Evolutionary conservation across 1,140 invertebrate species (phyloP), one percentile per base, ranked within the genome.

Genomic region (Drosophila tristis): DNA sequence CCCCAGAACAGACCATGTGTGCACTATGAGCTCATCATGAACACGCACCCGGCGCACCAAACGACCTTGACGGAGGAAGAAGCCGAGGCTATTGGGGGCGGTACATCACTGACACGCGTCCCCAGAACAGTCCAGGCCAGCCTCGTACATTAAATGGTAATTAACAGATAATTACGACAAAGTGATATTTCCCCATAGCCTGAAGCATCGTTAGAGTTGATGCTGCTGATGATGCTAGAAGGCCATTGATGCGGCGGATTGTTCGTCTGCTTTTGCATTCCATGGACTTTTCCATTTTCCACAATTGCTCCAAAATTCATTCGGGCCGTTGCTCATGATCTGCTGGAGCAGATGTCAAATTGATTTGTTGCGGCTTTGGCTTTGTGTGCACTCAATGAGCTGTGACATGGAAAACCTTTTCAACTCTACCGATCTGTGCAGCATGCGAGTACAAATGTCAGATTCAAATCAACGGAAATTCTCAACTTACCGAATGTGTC

Each of bases 381-480:
- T 63, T 58, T 55, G 44, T 65, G 39, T 44, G 58, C 51, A 72
- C 8, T 67, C 84, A 89, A 45, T 87, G 84, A 89, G 72, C 75
- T 89, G 84, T 77, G 74, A 89, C 73, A 60, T 81, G 59, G 56
- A 79, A 89, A 80, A 79, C 48, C 51, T 62, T 82, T 89, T 82
- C 72, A 87, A 77, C 84, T 78, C 25, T 50, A 48, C 82, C 84
- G 76, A 73, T 50, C 31, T 61, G 58, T 31, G 51, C 11, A 49
- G 23, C 43, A 64, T 71, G 58, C 55, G 44, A 80, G 57, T 73
- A 65, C 53, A 70, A 43, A 70, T 70, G 53, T 58, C 39, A n/a
- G 26, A 58, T 50, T 50, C 64, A 71, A 67, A 64, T 77, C 75
- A 74, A 63, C 63, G 67, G 57, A 82, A 75, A 81, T 56, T 72